Evolutionary conservation across 2,797 vertebrate species (phyloP).

Genomic region (Malacoraja senta): DNA sequence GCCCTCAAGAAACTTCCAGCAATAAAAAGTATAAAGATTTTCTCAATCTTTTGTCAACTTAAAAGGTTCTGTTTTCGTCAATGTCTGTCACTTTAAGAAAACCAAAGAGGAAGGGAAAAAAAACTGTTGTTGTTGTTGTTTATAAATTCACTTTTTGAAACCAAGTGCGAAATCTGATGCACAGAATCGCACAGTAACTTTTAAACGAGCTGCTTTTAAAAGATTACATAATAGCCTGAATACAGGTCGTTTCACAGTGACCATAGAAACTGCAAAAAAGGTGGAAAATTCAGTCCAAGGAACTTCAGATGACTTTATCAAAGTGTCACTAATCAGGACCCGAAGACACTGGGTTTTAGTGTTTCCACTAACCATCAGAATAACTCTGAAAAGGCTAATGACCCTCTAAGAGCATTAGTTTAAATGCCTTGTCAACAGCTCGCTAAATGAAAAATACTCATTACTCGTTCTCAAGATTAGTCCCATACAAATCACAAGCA

Average conservation of each 20-base stretch:
- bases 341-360: slow-evolving; percentile 86
- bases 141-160: slow-evolving; percentile 57
- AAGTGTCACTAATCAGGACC: slow-evolving; percentile 97
- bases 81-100: slow-evolving; percentile 80
- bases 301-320: slow-evolving; percentile 99
- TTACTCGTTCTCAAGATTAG: slow-evolving; percentile 56
- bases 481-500: slow-evolving; percentile 59
- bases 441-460: slow-evolving; percentile 56
- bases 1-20: slow-evolving; percentile 59
- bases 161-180: slow-evolving; percentile 65
- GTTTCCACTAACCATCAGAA: slow-evolving; percentile 73
- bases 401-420: slow-evolving; percentile 75
- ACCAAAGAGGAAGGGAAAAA: slow-evolving; percentile 52
- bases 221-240: slow-evolving; percentile 73
- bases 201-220: slow-evolving; percentile 92
- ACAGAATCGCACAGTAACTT: slow-evolving; percentile 79
- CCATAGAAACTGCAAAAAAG: slow-evolving; percentile 95
- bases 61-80: slow-evolving; percentile 70
- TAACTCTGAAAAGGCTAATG: slow-evolving; percentile 71
- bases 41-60: slow-evolving; percentile 75
- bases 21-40: slow-evolving; percentile 75
- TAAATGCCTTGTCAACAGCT: slow-evolving; percentile 59
- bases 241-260: slow-evolving; percentile 75
- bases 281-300: slow-evolving; percentile 94
- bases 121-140: slow-evolving; percentile 58